Percentiles rank a stretch among this genome's conserved stretches.
These are phyloP conservation scores for Caloenas nicobarica DNA, from an alignment of 2,113 vertebrate genomes.

Conservation along the genomic window DNA sequence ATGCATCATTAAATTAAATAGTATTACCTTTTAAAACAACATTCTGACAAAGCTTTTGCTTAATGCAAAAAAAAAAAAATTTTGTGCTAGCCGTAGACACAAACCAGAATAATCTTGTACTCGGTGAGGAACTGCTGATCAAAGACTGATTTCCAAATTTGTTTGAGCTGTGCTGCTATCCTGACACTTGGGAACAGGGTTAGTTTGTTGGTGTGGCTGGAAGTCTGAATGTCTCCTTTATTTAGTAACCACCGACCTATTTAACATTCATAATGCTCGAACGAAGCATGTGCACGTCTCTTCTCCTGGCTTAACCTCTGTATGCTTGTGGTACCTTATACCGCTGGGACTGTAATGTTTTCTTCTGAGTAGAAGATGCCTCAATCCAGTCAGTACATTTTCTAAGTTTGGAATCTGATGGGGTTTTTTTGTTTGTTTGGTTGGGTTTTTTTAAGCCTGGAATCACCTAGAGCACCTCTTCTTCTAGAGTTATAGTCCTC, in stretches of 20 bases:
- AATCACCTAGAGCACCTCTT: not conserved
- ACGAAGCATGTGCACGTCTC: not conserved
- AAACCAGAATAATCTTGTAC: not conserved
- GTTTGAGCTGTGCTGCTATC: not conserved
- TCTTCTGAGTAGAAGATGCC: not conserved
- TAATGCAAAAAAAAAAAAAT: not conserved
- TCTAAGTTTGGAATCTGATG: not conserved
- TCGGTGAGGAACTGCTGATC: not conserved
- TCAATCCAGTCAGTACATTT: not conserved
- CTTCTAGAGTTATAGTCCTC: not conserved
- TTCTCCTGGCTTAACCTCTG: not conserved
- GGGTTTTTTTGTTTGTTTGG: not conserved
- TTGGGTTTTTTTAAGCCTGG: not conserved
- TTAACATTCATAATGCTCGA: not conserved
- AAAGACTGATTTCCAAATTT: not conserved
- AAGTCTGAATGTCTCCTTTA: constrained; percentile 27
- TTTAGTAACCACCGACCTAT: constrained; percentile 21
- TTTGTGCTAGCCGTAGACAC: not conserved
- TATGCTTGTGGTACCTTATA: accelerated
- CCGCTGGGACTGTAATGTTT: accelerated
- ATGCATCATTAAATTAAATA: not conserved
- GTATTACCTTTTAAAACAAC: not conserved
- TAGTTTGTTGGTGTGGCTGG: not conserved
- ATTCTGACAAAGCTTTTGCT: not conserved
- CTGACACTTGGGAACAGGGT: not conserved